A percentile compares a stretch with the other conserved stretches of the same genome.
These are phyloP conservation scores for Epinephelus lanceolatus DNA, from an alignment of 2,113 vertebrate genomes.

Conservation along the genomic window DNA sequence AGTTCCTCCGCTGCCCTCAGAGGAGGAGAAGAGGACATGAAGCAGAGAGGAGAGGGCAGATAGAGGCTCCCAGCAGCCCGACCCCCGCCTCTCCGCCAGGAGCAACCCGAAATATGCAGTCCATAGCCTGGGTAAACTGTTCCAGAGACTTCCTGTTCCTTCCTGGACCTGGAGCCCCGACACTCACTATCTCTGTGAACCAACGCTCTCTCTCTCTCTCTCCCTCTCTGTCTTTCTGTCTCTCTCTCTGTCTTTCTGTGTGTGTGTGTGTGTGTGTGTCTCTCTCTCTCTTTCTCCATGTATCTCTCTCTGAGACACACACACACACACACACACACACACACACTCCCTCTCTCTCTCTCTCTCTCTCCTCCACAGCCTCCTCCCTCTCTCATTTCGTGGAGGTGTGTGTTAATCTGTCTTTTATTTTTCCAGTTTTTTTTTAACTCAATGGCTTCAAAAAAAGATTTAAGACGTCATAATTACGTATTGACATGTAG, in stretches of 20 bases:
- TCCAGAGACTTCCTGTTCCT: constrained; percentile 51
- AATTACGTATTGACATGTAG: no score
- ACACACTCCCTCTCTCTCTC: no score
- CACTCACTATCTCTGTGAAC: constrained; percentile 72
- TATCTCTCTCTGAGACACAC: no score
- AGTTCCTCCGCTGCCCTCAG: constrained; percentile 36
- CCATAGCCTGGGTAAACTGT: constrained; percentile 31
- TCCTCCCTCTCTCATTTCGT: not conserved
- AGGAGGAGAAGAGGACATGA: constrained; percentile 3
- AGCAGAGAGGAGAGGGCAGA: not conserved
- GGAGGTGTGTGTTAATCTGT: not conserved
- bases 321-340: no score
- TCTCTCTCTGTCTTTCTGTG: constrained; percentile 83
- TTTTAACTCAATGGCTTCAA: no score
- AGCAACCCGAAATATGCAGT: not conserved
- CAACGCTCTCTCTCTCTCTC: constrained; percentile 46
- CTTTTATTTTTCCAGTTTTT: not conserved
- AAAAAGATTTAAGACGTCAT: no score
- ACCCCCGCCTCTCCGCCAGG: not conserved
- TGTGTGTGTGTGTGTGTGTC: no score
- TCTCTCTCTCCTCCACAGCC: no score
- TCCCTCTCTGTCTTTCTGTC: constrained; percentile 61
- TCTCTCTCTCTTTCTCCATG: constrained; percentile 65
- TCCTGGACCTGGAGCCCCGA: constrained; percentile 80
- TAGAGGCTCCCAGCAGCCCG: not conserved